Conservation (phyloP, 2,888 invertebrate genomes). For the Ceriagrion tenellum region DNA sequence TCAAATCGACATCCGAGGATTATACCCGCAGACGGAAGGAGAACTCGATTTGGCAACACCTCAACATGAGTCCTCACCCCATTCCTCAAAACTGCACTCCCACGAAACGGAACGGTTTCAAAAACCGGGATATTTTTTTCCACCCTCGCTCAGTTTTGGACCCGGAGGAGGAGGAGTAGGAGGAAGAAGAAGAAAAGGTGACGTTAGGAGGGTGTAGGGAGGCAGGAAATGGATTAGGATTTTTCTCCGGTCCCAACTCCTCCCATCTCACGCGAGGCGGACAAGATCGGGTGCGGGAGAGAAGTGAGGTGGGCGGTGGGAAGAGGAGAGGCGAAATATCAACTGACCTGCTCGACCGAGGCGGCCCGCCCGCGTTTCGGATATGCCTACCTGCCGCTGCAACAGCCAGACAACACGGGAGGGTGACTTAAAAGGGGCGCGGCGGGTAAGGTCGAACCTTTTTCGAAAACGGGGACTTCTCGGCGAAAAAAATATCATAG, state of each 20-base stretch:
- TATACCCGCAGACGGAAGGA: background rate
- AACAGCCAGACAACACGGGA: background rate
- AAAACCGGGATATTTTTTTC: background rate
- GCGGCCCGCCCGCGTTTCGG: background rate
- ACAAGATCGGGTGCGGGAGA: background rate
- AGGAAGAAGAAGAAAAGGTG: background rate
- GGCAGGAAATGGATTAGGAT: conserved; percentile 31
- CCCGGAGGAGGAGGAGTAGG: background rate
- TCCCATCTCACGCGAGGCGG: background rate
- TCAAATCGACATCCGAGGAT: background rate
- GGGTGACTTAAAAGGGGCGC: background rate
- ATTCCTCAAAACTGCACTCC: background rate
- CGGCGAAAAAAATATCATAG: background rate
- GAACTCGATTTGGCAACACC: background rate
- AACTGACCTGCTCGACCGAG: background rate
- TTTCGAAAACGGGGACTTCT: background rate
- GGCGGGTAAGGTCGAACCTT: background rate
- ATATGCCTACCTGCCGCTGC: background rate
- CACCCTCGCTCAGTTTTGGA: background rate
- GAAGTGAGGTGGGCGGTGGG: background rate
- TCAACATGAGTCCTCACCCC: background rate
- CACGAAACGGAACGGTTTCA: background rate
- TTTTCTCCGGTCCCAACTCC: background rate
- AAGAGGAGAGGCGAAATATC: background rate
- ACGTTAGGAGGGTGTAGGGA: background rate